Percentiles rank a stretch among this genome's conserved stretches.
phyloP scores from a whole-genome alignment of 92 coral and sea anemone genomes.

The Palythoa caribaeorum region DNA sequence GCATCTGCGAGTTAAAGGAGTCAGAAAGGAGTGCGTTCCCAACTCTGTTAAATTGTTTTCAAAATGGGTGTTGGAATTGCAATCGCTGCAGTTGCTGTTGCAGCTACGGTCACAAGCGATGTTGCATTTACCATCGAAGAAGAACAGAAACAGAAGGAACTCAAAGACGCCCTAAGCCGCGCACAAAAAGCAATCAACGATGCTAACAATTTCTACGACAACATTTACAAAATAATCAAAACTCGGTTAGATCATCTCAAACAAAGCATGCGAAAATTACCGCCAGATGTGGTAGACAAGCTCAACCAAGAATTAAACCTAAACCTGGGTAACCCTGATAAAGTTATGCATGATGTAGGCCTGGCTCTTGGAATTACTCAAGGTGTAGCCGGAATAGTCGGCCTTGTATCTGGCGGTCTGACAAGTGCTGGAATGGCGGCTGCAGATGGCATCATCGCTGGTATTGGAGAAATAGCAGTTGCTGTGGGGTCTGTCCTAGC shows the following conservation, averaged over 20 bases:
- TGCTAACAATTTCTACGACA: constrained; percentile 69
- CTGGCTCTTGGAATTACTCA: constrained; percentile 50
- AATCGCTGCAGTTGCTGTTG: constrained; percentile 64
- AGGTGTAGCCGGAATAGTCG: constrained; percentile 54
- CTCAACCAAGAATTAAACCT: constrained; percentile 63
- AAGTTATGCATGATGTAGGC: constrained; percentile 60
- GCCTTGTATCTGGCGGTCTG: constrained; percentile 60
- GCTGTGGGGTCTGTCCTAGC: constrained; percentile 68
- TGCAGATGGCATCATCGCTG: constrained; percentile 71
- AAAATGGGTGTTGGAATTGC: constrained; percentile 66
- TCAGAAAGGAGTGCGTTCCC: neutral
- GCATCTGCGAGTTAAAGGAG: neutral
- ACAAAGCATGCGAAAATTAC: constrained; percentile 77
- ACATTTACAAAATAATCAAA: constrained; percentile 71
- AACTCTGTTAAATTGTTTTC: neutral
- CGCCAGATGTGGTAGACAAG: constrained; percentile 65
- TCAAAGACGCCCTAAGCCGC: constrained; percentile 43
- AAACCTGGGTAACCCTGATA: constrained; percentile 62
- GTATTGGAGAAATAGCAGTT: constrained; percentile 66
- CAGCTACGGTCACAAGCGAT: constrained; percentile 65
- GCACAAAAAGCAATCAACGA: constrained; percentile 71
- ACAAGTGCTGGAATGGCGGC: constrained; percentile 69
- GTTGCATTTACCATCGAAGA: constrained; percentile 62
- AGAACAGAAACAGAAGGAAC: constrained; percentile 60
- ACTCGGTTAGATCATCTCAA: constrained; percentile 75